Evolutionary conservation across 2,888 invertebrate genomes (phyloP), one percentile per base, ranked within the genome.

Genomic region (Coelopa pilipes): DNA sequence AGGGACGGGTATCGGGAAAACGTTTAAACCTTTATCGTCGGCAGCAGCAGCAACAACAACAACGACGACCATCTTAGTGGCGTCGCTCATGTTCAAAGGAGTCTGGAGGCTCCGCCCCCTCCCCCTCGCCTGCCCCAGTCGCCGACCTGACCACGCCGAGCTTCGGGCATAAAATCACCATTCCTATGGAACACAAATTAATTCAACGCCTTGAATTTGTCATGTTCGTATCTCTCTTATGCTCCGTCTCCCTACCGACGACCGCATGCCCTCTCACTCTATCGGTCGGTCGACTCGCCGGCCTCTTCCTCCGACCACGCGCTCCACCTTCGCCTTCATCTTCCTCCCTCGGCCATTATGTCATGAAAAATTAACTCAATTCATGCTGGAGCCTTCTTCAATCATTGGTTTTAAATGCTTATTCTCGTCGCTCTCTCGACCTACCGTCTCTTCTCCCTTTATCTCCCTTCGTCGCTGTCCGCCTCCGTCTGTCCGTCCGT

Each of bases 201-300:
- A 73, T 68, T 73, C 50, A 73, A 67, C 68, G 73, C 68, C 62
- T 68, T 60, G 59, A 60, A 73, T 73, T 73, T 73, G 73, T 73
- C 72, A 67, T 62, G 50, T 53, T 70, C 24, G 34, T 49, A 60
- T 17, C 49, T 34, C 7, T 45, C 57, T 46, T 15, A 5, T 62
- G n/a, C 57, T 15, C 34, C 7, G 7, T 34, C 34, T 7, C 34
- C 2, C 34, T 34, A 34, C 34, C 34, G 2, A 34, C 34, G 7
- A 7, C 34, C 7, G 2, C 34, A 2, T 34, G 2, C 34, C 34
- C 2, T 34, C 34, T 34, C 34, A 7, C 34, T 34, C 34, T 34
- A 34, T 34, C n/a, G n/a, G n/a, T n/a, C n/a, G n/a, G n/a, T n/a
- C n/a, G n/a, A n/a, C n/a, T n/a, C 34, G 2, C 34, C 34, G 4